Base-by-base conservation (phyloP, 2,888 invertebrate genomes). In the Rosalia funebris region DNA sequence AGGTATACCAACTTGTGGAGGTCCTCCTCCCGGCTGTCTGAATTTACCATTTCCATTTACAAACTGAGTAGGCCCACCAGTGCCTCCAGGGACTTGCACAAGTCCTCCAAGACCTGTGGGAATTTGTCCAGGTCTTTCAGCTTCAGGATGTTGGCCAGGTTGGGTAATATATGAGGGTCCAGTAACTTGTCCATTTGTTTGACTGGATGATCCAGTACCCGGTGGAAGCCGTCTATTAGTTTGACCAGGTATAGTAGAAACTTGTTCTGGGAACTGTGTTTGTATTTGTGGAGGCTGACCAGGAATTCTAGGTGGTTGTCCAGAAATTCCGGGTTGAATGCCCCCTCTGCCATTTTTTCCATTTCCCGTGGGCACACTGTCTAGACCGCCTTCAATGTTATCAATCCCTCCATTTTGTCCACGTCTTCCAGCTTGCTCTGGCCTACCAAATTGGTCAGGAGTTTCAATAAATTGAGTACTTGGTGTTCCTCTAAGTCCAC, bases 31-130 rank as follows among this genome's bases (percentile, higher is more conserved):
- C 0, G 44, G 10, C 25, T 57, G 60, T 9, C 50, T 57, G 17
- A 44, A 32, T 54, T 25, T 39, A 12, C 44, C 60, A 19, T 53
- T 39, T 25, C 44, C 31, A n/a, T n/a, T n/a, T n/a, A n/a, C n/a
- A n/a, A n/a, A n/a, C n/a, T n/a, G n/a, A n/a, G n/a, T n/a, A n/a
- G n/a, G n/a, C n/a, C n/a, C n/a, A n/a, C n/a, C 71, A 36, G 65
- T 48, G 16, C 46, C 56, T 20, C 68, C 65, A 4, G 62, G 41
- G 59, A 68, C 52, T 42, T 66, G 57, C 56, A 60, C 70, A 17
- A 60, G 44, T 20, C 57, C 57, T 37, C 62, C 60, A 10, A 52
- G 59, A 15, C 48, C 53, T 46, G 48, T 60, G 9, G 62, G 57
- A 5, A 52, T 61, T 55, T 55, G 45, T 15, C 67, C 60, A 44